A percentile compares a stretch with the other conserved stretches of the same genome.
These are phyloP conservation scores for Meganola albula DNA, from an alignment of 2,888 invertebrate genomes.

Conservation along the genomic window DNA sequence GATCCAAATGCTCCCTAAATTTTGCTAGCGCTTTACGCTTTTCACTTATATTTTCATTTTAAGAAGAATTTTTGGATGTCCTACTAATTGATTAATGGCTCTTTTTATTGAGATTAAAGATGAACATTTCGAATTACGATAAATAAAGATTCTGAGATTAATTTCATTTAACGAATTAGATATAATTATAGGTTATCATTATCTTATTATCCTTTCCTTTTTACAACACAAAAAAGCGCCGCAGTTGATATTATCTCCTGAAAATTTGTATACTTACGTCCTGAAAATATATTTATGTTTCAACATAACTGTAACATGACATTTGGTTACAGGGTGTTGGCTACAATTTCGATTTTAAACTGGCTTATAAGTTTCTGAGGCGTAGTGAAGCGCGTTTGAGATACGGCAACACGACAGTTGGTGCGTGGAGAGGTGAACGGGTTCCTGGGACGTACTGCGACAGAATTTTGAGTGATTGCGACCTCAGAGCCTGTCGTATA, in stretches of 20 bases:
- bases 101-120: slow-evolving; percentile 16
- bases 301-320: not conserved
- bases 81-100: slow-evolving; percentile 23
- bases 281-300: too few species aligned
- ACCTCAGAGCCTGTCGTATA: slow-evolving; percentile 82
- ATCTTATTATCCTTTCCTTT: too few species aligned
- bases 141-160: too few species aligned
- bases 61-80: slow-evolving; percentile 14
- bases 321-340: slow-evolving; percentile 79
- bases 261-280: too few species aligned
- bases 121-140: too few species aligned
- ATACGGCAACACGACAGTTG: slow-evolving; percentile 85
- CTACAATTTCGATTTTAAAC: slow-evolving; percentile 89
- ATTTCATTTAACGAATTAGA: too few species aligned
- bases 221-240: too few species aligned
- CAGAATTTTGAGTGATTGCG: slow-evolving; percentile 87
- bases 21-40: slow-evolving; percentile 26
- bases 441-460: slow-evolving; percentile 88
- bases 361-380: slow-evolving; percentile 89
- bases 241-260: too few species aligned
- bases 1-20: slow-evolving; percentile 26
- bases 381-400: slow-evolving; percentile 85
- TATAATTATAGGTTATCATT: too few species aligned
- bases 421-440: slow-evolving; percentile 86
- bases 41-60: slow-evolving; percentile 24